These are phyloP conservation scores for Oplegnathus fasciatus DNA, from an alignment of 2,113 vertebrate species.

Conservation along the genomic window DNA sequence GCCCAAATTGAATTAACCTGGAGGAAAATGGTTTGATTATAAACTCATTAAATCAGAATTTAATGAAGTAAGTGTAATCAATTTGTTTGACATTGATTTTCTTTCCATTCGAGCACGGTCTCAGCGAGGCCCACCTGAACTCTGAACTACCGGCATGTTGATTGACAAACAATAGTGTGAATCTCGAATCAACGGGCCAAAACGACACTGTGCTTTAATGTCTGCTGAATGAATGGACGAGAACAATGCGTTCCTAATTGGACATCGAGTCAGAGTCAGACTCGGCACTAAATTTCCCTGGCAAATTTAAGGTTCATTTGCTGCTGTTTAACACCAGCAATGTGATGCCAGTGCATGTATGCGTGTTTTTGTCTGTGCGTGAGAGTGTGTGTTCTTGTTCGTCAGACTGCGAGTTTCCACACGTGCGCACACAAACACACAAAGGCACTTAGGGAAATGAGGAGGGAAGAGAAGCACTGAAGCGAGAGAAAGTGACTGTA, in stretches of 20 bases:
- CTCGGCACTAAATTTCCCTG: neutral
- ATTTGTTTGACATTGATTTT: slow-evolving; percentile 52
- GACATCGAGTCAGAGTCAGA: neutral
- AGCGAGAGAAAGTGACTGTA: neutral
- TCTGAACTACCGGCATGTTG: neutral
- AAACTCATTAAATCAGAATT: slow-evolving; percentile 50
- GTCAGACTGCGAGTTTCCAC: neutral
- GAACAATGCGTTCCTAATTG: slow-evolving; percentile 16
- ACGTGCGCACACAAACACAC: slow-evolving; percentile 14
- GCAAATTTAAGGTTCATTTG: slow-evolving; percentile 26
- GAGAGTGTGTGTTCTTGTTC: neutral
- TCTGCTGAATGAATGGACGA: neutral
- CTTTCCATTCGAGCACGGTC: neutral
- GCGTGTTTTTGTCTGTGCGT: neutral
- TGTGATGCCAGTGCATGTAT: neutral
- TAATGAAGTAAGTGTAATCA: slow-evolving; percentile 46
- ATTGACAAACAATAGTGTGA: slow-evolving; percentile 4
- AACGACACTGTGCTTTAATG: neutral
- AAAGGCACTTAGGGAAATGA: slow-evolving; percentile 31
- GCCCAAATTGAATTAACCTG: slow-evolving; percentile 40
- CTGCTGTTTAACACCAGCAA: slow-evolving; percentile 24
- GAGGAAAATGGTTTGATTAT: slow-evolving; percentile 42
- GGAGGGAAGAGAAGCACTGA: neutral
- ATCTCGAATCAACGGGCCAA: neutral
- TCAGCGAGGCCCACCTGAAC: slow-evolving; percentile 7